Percentiles rank a stretch among this genome's conserved stretches.
phyloP scores from a whole-genome alignment of 2,888 invertebrate genomes.

The Sialis fuliginosa region DNA sequence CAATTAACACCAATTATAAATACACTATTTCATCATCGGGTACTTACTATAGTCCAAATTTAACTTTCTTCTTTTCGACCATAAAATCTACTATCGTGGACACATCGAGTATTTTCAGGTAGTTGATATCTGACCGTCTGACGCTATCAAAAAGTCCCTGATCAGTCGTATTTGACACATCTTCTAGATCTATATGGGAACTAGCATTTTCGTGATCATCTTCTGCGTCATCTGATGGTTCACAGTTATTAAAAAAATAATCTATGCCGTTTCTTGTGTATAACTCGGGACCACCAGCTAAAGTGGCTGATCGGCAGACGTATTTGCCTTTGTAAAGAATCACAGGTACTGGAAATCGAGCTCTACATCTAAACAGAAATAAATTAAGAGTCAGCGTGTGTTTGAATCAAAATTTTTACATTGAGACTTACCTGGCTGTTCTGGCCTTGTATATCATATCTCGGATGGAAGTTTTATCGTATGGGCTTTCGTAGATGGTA shows the following conservation, averaged over 20 bases:
- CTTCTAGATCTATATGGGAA: constrained; percentile 8
- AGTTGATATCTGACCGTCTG: constrained; percentile 46
- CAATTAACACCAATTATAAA: no score
- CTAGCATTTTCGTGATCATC: constrained; percentile 11
- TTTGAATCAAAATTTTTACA: background rate
- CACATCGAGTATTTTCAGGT: constrained; percentile 50
- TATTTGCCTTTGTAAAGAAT: constrained; percentile 57
- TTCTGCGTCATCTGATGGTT: constrained; percentile 14
- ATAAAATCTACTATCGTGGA: constrained; percentile 63
- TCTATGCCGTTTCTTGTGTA: constrained; percentile 41
- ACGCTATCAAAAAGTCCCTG: constrained; percentile 44
- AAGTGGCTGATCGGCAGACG: constrained; percentile 55
- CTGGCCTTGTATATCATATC: constrained; percentile 48
- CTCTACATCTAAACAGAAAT: constrained; percentile 38
- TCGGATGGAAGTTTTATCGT: constrained; percentile 36
- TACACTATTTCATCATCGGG: background rate
- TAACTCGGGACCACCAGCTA: constrained; percentile 56
- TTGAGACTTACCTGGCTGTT: constrained; percentile 31
- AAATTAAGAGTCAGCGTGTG: background rate
- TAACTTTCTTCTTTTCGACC: constrained; percentile 72
- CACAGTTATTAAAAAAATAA: constrained; percentile 3
- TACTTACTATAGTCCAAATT: constrained; percentile 61
- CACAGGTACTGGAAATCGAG: constrained; percentile 59
- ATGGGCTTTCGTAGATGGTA: constrained; percentile 38
- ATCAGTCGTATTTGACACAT: constrained; percentile 17